These are phyloP conservation scores for Leucophenga varia DNA, from an alignment of 1,140 invertebrate genomes.

Conservation along the genomic window DNA sequence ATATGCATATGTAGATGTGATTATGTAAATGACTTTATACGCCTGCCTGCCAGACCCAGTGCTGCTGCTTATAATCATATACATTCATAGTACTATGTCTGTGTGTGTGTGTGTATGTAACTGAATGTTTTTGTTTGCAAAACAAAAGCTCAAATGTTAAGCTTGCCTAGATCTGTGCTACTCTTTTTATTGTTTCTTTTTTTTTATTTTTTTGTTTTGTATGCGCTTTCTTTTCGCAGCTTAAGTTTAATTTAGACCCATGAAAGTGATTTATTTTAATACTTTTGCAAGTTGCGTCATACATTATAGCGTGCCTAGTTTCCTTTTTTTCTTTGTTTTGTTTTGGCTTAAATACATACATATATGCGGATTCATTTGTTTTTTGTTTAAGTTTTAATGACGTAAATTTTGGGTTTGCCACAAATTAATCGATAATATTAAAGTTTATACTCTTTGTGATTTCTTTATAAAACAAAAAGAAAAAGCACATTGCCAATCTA, in stretches of 20 bases:
- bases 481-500: no score
- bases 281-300: neutral
- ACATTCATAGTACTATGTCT: no score
- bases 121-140: neutral
- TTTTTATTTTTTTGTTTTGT: no score
- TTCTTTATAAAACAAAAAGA: no score
- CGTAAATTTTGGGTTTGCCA: no score
- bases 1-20: neutral
- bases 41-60: neutral
- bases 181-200: neutral
- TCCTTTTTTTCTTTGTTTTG: no score
- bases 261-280: slow-evolving; percentile 14
- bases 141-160: neutral
- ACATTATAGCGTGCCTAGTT: no score
- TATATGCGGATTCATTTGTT: no score
- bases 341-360: no score
- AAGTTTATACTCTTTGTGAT: no score
- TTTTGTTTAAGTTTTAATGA: no score
- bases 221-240: slow-evolving; percentile 5
- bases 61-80: neutral
- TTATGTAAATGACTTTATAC: neutral
- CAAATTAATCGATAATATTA: no score
- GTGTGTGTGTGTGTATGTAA: neutral
- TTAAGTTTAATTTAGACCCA: slow-evolving; percentile 15
- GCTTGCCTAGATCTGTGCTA: neutral